Conservation (phyloP, 1,140 invertebrate genomes). For the Zaprionus ghesquierei region DNA sequence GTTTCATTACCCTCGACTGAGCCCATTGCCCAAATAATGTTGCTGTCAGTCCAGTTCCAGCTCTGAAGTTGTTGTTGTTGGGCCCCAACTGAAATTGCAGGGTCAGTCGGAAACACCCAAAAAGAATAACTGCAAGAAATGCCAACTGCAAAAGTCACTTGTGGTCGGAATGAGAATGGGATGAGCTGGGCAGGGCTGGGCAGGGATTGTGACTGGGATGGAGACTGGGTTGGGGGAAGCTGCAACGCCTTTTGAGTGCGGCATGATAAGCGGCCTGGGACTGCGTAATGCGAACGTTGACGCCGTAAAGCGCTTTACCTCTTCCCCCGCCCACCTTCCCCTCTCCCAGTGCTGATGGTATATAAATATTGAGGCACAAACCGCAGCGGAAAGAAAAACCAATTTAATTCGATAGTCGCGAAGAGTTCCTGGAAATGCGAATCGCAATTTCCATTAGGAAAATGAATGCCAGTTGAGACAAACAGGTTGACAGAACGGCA, state of each 20-base stretch:
- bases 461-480: neutral
- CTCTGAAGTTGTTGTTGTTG: no score
- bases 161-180: neutral
- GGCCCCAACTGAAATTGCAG: constrained; percentile 11
- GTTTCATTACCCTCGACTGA: constrained; percentile 44
- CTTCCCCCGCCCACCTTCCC: neutral
- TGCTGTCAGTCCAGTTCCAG: constrained; percentile 71
- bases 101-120: constrained; percentile 33
- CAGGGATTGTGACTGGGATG: neutral
- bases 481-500: neutral
- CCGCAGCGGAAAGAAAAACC: constrained; percentile 28
- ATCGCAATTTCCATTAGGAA: constrained; percentile 16
- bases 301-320: constrained; percentile 65
- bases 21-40: constrained; percentile 13
- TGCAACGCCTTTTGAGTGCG: constrained; percentile 65
- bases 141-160: neutral
- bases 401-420: constrained; percentile 68
- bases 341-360: constrained; percentile 33
- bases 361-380: constrained; percentile 62
- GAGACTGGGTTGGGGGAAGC: constrained; percentile 15
- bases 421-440: neutral
- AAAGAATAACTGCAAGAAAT: constrained; percentile 17
- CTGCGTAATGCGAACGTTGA: constrained; percentile 37
- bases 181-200: neutral
- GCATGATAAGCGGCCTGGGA: constrained; percentile 71